A percentile compares a stretch with the other conserved stretches of the same genome.
These are phyloP conservation scores for Caiman crocodilus DNA, from an alignment of 2,797 vertebrate species.

Conservation along the genomic window DNA sequence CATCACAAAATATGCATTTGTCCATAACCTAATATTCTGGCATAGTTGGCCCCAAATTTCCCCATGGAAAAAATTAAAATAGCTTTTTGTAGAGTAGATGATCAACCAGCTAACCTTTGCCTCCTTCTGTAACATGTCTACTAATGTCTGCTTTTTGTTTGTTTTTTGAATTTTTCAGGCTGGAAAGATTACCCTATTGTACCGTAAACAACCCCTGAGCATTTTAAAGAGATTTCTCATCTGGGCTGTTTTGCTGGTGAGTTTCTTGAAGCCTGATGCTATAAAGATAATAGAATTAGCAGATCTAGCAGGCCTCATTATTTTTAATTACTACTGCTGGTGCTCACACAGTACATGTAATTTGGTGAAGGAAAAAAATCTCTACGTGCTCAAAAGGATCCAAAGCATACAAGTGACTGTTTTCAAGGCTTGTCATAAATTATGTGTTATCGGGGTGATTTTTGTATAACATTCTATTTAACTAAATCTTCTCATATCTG, in stretches of 20 bases:
- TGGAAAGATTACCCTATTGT: constrained; percentile 86
- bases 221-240: constrained; percentile 85
- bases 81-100: neutral
- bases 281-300: constrained; percentile 78
- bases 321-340: constrained; percentile 76
- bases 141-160: constrained; percentile 20
- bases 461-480: neutral
- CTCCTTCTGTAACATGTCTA: neutral
- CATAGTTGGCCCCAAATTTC: neutral
- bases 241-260: constrained; percentile 87
- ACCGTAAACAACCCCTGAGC: constrained; percentile 74
- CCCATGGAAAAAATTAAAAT: neutral
- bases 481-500: constrained; percentile 5
- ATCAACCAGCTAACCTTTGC: neutral
- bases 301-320: constrained; percentile 74
- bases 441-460: constrained; percentile 13
- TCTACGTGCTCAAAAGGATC: constrained; percentile 39
- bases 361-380: constrained; percentile 42
- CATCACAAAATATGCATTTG: no score
- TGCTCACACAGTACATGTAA: constrained; percentile 66
- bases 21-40: no score
- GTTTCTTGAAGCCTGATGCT: constrained; percentile 78
- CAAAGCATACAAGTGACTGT: neutral
- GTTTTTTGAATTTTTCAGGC: constrained; percentile 75
- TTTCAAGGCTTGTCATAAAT: constrained; percentile 20